These are phyloP conservation scores for Drosophila chauvacae DNA, from an alignment of 1,140 invertebrate species.

Conservation along the genomic window DNA sequence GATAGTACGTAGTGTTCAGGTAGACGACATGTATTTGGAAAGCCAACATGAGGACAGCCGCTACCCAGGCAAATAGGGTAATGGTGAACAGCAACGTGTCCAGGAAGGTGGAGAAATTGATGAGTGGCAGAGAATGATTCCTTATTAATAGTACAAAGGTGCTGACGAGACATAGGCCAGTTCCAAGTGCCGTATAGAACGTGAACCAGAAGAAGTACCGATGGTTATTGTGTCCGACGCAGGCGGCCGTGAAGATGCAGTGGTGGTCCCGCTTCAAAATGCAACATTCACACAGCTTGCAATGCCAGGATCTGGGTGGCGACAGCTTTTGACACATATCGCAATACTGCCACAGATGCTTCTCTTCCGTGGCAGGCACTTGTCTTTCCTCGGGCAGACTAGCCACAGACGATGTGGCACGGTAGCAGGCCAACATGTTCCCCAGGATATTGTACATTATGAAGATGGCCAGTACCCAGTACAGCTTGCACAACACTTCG, in stretches of 20 bases:
- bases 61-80: not conserved
- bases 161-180: constrained; percentile 87
- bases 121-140: not conserved
- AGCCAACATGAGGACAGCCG: not conserved
- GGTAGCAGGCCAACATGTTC: constrained; percentile 36
- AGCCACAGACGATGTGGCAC: constrained; percentile 26
- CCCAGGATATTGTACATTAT: constrained; percentile 46
- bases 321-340: constrained; percentile 89
- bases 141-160: constrained; percentile 88
- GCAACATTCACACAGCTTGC: constrained; percentile 91
- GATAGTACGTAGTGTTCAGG: not conserved
- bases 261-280: constrained; percentile 97
- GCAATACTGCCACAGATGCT: constrained; percentile 89
- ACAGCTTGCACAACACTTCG: constrained; percentile 20
- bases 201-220: constrained; percentile 94
- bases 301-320: constrained; percentile 96
- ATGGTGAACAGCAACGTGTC: not conserved
- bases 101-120: too few species aligned
- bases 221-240: constrained; percentile 95
- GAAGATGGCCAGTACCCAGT: constrained; percentile 20
- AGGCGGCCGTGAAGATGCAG: constrained; percentile 94
- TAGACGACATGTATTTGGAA: constrained; percentile 29
- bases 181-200: constrained; percentile 90
- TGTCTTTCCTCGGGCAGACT: constrained; percentile 8
- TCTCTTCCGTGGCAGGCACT: constrained; percentile 16